phyloP scores from a whole-genome alignment of 2,113 vertebrate genomes.

The Apus apus region DNA sequence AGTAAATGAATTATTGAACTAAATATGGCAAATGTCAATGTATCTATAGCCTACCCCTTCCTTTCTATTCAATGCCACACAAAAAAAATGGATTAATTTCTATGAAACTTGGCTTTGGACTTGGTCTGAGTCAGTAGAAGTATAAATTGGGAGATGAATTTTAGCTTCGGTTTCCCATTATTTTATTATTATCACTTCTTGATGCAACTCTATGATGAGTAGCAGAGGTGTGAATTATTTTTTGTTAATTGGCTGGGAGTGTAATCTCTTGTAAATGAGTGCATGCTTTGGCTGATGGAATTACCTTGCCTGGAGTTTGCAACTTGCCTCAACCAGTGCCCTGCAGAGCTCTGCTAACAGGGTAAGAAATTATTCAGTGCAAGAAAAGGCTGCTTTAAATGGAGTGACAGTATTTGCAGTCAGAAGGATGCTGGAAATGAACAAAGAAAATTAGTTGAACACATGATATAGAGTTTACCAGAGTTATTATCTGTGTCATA shows the following conservation, averaged over 20 bases:
- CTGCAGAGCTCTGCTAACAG: background rate
- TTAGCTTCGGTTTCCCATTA: background rate
- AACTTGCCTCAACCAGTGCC: background rate
- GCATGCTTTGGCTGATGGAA: background rate
- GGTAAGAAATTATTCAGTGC: background rate
- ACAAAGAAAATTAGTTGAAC: background rate
- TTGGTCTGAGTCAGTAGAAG: background rate
- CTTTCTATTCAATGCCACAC: background rate
- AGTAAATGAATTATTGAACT: background rate
- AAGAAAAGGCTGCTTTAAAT: background rate
- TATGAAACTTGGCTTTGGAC: background rate
- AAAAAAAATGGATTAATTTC: background rate
- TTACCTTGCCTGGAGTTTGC: background rate
- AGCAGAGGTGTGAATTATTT: slow-evolving; percentile 46
- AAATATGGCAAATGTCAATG: background rate
- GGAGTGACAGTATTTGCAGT: background rate
- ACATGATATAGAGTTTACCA: background rate
- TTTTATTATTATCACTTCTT: slow-evolving; percentile 15
- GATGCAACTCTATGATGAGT: background rate
- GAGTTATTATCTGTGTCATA: background rate
- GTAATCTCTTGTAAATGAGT: slow-evolving; percentile 18
- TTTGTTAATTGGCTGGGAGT: background rate
- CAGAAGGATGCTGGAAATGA: background rate
- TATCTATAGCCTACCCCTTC: background rate
- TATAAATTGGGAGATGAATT: background rate